Evolutionary conservation across 2,113 vertebrate species (phyloP).

Genomic region (Junco hyemalis): DNA sequence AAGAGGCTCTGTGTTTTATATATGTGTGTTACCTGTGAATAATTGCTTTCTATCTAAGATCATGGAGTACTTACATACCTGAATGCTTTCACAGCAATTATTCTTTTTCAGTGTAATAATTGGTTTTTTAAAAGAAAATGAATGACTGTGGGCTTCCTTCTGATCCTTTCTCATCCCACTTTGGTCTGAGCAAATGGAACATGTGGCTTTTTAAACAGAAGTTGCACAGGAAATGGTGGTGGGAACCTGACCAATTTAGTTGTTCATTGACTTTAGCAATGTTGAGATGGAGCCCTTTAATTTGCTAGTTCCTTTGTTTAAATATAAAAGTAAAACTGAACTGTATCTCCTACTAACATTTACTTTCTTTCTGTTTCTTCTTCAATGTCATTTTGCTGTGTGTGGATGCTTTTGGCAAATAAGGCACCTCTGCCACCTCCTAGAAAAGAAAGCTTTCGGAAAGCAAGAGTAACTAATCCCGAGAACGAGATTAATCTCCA

Average conservation of each 20-base stretch:
- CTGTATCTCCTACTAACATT: conserved; percentile 71
- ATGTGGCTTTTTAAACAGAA: not conserved
- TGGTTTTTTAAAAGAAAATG: not conserved
- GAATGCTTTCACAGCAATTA: not conserved
- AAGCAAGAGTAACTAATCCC: conserved; percentile 64
- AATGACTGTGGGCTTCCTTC: not conserved
- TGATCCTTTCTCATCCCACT: not conserved
- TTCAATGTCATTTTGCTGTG: conserved; percentile 68
- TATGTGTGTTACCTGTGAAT: not conserved
- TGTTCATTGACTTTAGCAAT: not conserved
- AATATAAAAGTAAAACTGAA: not conserved
- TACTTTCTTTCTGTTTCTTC: conserved; percentile 79
- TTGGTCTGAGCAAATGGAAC: not conserved
- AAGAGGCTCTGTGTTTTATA: not conserved
- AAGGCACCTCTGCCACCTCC: conserved; percentile 82
- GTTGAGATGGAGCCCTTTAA: not conserved
- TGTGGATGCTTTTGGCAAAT: conserved; percentile 77
- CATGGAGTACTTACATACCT: not conserved
- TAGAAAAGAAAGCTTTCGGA: conserved; percentile 85
- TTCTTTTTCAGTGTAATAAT: not conserved
- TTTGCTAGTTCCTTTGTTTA: conserved; percentile 27
- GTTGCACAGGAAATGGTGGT: not conserved
- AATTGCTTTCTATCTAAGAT: not conserved
- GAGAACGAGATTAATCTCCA: conserved; percentile 54
- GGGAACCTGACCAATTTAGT: not conserved